Evolutionary conservation across 2,797 vertebrate species (phyloP), one percentile per base, ranked within the genome.

Genomic region (Momotus momota): DNA sequence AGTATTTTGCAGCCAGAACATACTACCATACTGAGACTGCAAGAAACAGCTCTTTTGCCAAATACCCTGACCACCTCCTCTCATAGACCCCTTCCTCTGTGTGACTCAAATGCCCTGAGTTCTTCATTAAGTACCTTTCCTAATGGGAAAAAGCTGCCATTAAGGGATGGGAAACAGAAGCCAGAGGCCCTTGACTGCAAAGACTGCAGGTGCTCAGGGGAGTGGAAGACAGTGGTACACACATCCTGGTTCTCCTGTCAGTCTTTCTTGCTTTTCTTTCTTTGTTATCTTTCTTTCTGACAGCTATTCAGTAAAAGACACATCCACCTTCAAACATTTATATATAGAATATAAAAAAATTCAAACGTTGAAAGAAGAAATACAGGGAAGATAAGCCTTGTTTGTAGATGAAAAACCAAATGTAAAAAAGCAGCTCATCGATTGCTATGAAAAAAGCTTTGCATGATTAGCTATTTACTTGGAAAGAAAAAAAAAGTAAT

Each of bases 81-180:
- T 33, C 1, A 0, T 3, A 4, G 1, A 3, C 18, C 70, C 2
- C 3, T 80, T 51, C 23, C 17, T 23, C 38, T 74, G 4, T 9
- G 17, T 33, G 15, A 66, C 7, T 3, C 45, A 86, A 67, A 69
- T 43, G 18, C 22, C 7, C 40, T 54, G 7, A 1, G 0, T 48
- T 79, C 40, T 58, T 75, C 40, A 27, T 43, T 19, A 66, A 18
- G 23, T 22, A 8, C 9, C 19, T 81, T 57, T 84, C 13, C 57
- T 55, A 35, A 41, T 5, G 25, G 19, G 17, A 38, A 54, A 35
- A 65, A 82, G 6, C 29, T 35, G 6, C 1, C 27, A 19, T 2
- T 66, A 16, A 25, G 11, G 14, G 14, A 16, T 69, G 13, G 26
- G 16, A 89, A 72, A 43, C 31, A 27, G 20, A 61, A 79, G 12